Evolutionary conservation across 2,113 vertebrate species (phyloP).

Genomic region (Thunnus thynnus): DNA sequence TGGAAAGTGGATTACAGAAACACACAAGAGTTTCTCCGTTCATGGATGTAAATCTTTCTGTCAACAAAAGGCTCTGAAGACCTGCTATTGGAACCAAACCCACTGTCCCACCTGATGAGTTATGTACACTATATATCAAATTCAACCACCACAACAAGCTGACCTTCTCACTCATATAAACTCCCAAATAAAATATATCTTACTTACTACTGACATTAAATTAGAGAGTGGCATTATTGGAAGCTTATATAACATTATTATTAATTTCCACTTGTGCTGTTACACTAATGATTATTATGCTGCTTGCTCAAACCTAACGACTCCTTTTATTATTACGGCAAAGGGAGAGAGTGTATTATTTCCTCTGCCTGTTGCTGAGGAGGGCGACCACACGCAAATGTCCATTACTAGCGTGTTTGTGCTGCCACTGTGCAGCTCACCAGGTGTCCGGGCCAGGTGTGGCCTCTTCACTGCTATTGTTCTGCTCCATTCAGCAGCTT

Average conservation of each 20-base stretch:
- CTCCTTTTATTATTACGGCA: neutral
- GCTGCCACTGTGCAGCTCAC: conserved; percentile 54
- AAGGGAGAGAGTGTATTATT: conserved; percentile 16
- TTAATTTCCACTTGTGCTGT: neutral
- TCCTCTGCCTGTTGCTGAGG: conserved; percentile 26
- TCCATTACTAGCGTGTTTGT: conserved; percentile 48
- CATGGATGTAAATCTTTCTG: conserved; percentile 40
- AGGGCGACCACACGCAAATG: conserved; percentile 20
- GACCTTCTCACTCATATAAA: too few relatives aligned
- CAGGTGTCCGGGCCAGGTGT: conserved; percentile 79
- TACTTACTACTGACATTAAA: neutral
- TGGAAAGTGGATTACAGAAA: conserved; percentile 52
- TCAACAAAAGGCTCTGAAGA: conserved; percentile 26
- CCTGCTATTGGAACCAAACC: neutral
- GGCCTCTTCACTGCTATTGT: conserved; percentile 70
- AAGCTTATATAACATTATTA: neutral
- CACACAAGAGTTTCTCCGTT: conserved; percentile 11
- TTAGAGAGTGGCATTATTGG: neutral
- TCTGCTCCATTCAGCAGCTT: conserved; percentile 72
- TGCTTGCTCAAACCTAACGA: neutral
- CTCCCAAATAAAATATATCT: neutral
- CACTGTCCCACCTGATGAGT: neutral
- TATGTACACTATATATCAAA: neutral
- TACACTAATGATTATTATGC: neutral
- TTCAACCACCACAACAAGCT: neutral